phyloP scores from a whole-genome alignment of 2,888 invertebrate genomes.

The Serripes groenlandicus region DNA sequence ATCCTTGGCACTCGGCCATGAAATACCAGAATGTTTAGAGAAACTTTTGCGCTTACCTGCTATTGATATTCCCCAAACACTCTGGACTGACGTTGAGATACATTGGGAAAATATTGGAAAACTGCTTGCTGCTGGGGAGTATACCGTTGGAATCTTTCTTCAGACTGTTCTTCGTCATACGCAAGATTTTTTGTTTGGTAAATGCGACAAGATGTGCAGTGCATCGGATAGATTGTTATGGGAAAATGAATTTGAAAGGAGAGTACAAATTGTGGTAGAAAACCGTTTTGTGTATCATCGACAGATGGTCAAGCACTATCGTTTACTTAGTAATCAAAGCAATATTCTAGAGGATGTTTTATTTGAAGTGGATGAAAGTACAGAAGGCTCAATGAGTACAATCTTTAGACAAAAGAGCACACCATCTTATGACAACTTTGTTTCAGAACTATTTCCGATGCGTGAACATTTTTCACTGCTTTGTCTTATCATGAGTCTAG shows the following conservation, averaged over 20 bases:
- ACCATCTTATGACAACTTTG: constrained; percentile 33
- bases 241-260: constrained; percentile 20
- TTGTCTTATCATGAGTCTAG: constrained; percentile 21
- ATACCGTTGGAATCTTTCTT: constrained; percentile 16
- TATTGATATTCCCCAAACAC: constrained; percentile 1
- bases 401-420: constrained; percentile 37
- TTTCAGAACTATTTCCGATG: constrained; percentile 27
- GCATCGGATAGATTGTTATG: constrained; percentile 2
- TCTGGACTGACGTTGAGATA: neutral
- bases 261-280: constrained; percentile 8
- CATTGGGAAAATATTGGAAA: constrained; percentile 24
- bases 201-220: neutral
- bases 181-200: constrained; percentile 16
- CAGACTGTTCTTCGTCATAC: constrained; percentile 14
- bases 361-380: neutral
- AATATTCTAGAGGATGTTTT: neutral
- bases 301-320: neutral
- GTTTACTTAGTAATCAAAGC: neutral
- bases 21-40: neutral
- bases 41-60: neutral
- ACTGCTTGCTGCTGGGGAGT: constrained; percentile 16
- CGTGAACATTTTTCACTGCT: constrained; percentile 44
- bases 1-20: constrained; percentile 30
- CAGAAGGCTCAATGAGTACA: neutral
- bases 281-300: constrained; percentile 21